These are phyloP conservation scores for Phragmatobia fuliginosa DNA, from an alignment of 2,888 invertebrate species.

Conservation along the genomic window DNA sequence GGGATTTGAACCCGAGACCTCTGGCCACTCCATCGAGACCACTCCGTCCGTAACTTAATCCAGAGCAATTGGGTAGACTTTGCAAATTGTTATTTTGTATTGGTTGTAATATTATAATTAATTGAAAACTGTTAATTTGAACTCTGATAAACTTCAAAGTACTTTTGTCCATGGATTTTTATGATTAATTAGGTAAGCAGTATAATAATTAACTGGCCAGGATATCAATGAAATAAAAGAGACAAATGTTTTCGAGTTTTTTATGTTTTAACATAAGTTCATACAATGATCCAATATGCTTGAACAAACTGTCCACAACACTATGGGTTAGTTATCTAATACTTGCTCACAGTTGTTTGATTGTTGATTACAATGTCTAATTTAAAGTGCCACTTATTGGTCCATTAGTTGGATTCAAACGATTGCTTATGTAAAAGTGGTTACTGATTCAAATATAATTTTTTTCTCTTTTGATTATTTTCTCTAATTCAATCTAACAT, in stretches of 20 bases:
- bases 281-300: conserved; percentile 84
- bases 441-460: conserved; percentile 64
- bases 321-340: conserved; percentile 62
- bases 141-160: background rate
- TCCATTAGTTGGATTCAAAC: conserved; percentile 80
- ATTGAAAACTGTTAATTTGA: background rate
- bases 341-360: conserved; percentile 62
- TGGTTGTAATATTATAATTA: no score
- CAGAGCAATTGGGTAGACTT: no score
- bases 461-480: conserved; percentile 61
- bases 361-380: conserved; percentile 64
- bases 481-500: conserved; percentile 80
- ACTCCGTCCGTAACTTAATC: no score
- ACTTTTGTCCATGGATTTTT: conserved; percentile 2
- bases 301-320: conserved; percentile 78
- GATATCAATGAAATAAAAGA: conserved; percentile 53
- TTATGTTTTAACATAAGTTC: conserved; percentile 84
- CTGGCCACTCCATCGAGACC: no score
- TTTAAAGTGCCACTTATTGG: conserved; percentile 76
- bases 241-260: conserved; percentile 73
- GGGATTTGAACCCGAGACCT: no score
- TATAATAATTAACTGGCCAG: background rate
- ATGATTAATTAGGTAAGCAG: no score
- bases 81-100: no score
- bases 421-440: conserved; percentile 67